Conservation (phyloP, 2,797 vertebrate genomes). For the Cyclopterus lumpus region DNA sequence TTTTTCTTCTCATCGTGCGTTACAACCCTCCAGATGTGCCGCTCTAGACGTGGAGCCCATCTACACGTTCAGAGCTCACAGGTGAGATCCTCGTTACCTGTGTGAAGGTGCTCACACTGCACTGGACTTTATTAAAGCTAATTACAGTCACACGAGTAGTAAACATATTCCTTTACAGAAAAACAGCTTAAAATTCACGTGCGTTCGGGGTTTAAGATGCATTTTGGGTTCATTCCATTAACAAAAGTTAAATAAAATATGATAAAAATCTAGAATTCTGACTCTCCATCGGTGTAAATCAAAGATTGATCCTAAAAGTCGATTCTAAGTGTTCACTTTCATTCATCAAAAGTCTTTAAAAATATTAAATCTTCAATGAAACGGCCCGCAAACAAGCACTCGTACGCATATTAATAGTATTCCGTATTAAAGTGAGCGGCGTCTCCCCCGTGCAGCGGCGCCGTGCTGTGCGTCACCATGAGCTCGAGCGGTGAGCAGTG, state of each 20-base stretch:
- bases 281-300: not conserved
- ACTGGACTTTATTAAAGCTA: not conserved
- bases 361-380: not conserved
- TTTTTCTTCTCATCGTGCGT: no score
- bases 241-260: not conserved
- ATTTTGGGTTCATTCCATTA: not conserved
- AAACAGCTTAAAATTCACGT: not conserved
- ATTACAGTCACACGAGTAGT: no score
- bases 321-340: no score
- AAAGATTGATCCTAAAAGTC: no score
- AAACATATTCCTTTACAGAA: not conserved
- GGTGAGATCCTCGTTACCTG: constrained; percentile 72
- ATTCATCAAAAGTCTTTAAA: not conserved
- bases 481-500: constrained; percentile 94
- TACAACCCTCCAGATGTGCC: no score
- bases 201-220: not conserved
- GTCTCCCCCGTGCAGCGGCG: constrained; percentile 25
- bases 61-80: constrained; percentile 96
- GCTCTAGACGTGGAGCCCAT: constrained; percentile 96
- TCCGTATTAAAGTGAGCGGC: not conserved
- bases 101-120: no score
- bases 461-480: constrained; percentile 84
- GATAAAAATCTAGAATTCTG: not conserved
- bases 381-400: not conserved
- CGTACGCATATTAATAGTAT: not conserved